These are phyloP conservation scores for Diachasmimorpha longicaudata DNA, from an alignment of 1,140 invertebrate species.

Conservation along the genomic window DNA sequence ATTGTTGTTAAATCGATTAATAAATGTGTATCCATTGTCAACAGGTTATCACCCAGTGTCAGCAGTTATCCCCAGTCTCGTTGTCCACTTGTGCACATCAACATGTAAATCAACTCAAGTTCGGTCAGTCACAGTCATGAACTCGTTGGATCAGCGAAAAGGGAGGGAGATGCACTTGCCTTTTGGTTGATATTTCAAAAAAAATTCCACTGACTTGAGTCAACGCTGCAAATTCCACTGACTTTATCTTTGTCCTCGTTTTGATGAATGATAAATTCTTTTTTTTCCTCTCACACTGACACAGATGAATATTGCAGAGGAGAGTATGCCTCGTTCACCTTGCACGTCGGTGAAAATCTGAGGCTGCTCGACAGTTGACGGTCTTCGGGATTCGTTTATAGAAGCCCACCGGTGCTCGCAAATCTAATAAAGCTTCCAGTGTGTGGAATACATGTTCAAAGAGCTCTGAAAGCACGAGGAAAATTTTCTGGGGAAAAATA, in stretches of 20 bases:
- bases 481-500: neutral
- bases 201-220: neutral
- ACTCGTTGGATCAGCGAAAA: neutral
- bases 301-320: neutral
- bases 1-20: neutral
- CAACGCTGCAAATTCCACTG: neutral
- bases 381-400: conserved; percentile 58
- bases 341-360: conserved; percentile 40
- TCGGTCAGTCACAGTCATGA: neutral
- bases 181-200: neutral
- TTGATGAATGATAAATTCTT: neutral
- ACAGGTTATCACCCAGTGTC: neutral
- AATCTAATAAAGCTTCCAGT: conserved; percentile 54
- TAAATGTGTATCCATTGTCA: neutral
- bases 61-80: neutral
- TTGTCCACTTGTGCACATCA: neutral
- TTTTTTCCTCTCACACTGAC: neutral
- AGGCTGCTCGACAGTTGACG: conserved; percentile 41
- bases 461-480: neutral
- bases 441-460: neutral
- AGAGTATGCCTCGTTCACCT: neutral
- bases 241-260: neutral
- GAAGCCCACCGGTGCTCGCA: conserved; percentile 51
- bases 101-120: neutral
- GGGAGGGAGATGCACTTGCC: neutral